These are phyloP conservation scores for Epinephelus malabaricus DNA, from an alignment of 2,797 vertebrate genomes.

Conservation along the genomic window DNA sequence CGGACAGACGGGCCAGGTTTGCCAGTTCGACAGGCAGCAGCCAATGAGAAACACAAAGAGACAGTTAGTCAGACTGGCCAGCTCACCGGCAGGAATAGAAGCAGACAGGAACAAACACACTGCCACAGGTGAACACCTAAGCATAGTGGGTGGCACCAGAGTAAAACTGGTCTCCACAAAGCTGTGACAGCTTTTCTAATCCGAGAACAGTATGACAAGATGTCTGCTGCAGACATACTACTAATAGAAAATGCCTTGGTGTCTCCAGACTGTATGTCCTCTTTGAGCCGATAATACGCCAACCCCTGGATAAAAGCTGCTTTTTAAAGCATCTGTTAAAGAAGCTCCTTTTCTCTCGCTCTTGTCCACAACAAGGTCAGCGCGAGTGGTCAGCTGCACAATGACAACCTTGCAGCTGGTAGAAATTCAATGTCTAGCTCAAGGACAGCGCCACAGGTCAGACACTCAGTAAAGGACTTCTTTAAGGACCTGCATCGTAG, in stretches of 20 bases:
- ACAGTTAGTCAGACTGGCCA: constrained; percentile 48
- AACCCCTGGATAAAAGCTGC: constrained; percentile 22
- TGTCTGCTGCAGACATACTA: constrained; percentile 14
- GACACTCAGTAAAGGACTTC: not conserved
- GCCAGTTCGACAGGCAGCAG: constrained; percentile 53
- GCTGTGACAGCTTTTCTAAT: constrained; percentile 45
- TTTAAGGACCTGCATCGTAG: not conserved
- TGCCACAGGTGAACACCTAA: constrained; percentile 60
- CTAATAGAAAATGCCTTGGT: constrained; percentile 11
- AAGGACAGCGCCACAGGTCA: constrained; percentile 46
- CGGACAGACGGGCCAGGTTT: constrained; percentile 40
- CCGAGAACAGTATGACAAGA: constrained; percentile 16
- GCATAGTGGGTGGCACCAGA: constrained; percentile 42
- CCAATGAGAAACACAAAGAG: constrained; percentile 47
- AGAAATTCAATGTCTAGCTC: constrained; percentile 14
- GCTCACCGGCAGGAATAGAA: constrained; percentile 51
- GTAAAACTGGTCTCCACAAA: constrained; percentile 32
- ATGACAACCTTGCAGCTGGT: constrained; percentile 22
- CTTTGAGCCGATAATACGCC: constrained; percentile 19
- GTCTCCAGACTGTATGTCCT: not conserved
- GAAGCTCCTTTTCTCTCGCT: not conserved
- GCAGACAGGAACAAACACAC: constrained; percentile 50
- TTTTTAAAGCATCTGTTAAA: constrained; percentile 18
- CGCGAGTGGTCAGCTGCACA: not conserved
- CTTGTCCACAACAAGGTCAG: constrained; percentile 22